Base-by-base conservation (phyloP, 2,113 vertebrate genomes). In the Psilopogon haemacephalus region DNA sequence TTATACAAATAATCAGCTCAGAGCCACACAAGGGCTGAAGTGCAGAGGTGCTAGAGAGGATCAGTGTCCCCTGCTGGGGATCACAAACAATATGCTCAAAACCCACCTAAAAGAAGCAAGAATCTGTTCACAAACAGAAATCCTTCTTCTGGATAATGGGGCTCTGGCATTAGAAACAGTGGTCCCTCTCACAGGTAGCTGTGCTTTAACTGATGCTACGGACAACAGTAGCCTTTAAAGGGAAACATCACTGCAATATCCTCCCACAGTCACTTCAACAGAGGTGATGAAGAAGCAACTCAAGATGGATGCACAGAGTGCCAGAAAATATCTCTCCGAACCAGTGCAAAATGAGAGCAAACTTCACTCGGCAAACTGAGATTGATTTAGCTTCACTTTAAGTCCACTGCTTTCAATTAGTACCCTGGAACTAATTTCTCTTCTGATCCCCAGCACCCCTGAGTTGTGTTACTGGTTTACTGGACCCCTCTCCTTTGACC, bases 401-500 rank as follows among this genome's bases (percentile, higher is more conserved):
- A 58, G 33, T 64, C 20, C 52, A 28, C 42, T 38, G 78, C 80
- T 80, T 91, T 89, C 64, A 92, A 56, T 83, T 74, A 92, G 76
- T 37, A 40, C 32, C 32, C 48, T 56, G 69, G 27, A 90, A 94
- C 30, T 84, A 82, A 88, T 90, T 94, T 89, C 16, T 86, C 42
- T 58, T 67, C 46, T 87, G 56, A 85, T 92, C 91, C 80, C 56
- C 70, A 77, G 32, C 0, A 0, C 59, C 58, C 38, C 60, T 86
- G 84, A 71, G 64, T 30, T 92, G 60, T 48, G 52, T 83, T 77
- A 35, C 42, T 74, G 75, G 28, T 50, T 81, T 93, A 86, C 77
- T 42, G 27, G 64, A 19, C 84, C 26, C n/a, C 12, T 88, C 69
- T 88, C 82, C 75, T 82, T 84, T 95, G 89, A 86, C 87, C 0